Evolutionary conservation across 2,888 invertebrate species (phyloP).

Genomic region (Latrodectus elegans): DNA sequence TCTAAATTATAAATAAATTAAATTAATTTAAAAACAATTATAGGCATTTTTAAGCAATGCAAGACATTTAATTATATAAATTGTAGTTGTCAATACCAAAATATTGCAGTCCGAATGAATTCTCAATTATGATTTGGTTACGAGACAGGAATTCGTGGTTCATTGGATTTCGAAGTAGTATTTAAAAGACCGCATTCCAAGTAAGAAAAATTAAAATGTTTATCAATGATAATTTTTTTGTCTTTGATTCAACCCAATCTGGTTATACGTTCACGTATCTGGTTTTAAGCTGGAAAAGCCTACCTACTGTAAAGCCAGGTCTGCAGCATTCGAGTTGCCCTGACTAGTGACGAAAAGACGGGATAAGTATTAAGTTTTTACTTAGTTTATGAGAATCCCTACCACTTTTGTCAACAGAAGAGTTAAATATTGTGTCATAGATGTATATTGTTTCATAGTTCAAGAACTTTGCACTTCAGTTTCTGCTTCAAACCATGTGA

Average conservation of each 20-base stretch:
- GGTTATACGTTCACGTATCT: too few relatives aligned
- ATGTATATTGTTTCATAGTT: slow-evolving; percentile 69
- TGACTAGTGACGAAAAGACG: not conserved
- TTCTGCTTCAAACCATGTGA: slow-evolving; percentile 63
- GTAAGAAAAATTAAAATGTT: too few relatives aligned
- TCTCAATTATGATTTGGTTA: not conserved
- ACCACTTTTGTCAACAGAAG: slow-evolving; percentile 17
- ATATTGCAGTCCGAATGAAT: not conserved
- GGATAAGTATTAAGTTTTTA: slow-evolving; percentile 19
- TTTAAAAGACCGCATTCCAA: too few relatives aligned
- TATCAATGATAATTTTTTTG: too few relatives aligned
- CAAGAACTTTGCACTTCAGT: slow-evolving; percentile 53
- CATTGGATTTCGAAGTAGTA: too few relatives aligned
- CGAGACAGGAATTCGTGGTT: too few relatives aligned
- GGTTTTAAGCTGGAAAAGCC: too few relatives aligned
- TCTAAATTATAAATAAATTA: slow-evolving; percentile 50
- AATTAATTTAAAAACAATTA: not conserved
- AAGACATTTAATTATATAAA: not conserved
- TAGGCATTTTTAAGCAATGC: not conserved
- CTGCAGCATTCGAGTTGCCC: too few relatives aligned
- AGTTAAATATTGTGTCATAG: slow-evolving; percentile 33
- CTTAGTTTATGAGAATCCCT: slow-evolving; percentile 34
- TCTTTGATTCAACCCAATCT: too few relatives aligned
- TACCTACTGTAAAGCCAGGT: too few relatives aligned
- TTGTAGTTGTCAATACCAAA: not conserved